Percentiles rank a stretch among this genome's conserved stretches.
phyloP scores from a whole-genome alignment of 64 coral and sea anemone genomes.

The Actinia equina region DNA sequence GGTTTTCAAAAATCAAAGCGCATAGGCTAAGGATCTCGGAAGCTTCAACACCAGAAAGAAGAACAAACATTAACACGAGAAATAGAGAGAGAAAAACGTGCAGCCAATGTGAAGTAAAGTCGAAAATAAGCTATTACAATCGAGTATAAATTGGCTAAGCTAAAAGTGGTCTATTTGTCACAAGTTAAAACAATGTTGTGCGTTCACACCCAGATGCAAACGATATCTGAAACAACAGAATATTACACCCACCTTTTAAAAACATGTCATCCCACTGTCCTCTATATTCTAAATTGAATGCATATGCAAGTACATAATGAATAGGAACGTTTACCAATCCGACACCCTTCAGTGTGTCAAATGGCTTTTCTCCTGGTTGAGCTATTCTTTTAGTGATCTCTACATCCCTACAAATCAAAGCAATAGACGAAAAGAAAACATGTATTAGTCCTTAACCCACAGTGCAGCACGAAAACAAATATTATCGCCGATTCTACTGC shows the following conservation, averaged over 20 bases:
- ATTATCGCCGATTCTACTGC: too few species aligned
- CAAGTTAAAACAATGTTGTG: background rate
- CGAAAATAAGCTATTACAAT: too few species aligned
- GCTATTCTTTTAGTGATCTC: conserved; percentile 77
- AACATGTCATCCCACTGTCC: conserved; percentile 72
- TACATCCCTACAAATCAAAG: conserved; percentile 44
- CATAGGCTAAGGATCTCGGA: too few species aligned
- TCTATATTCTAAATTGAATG: conserved; percentile 31
- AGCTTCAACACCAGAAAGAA: too few species aligned
- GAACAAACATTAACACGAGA: too few species aligned
- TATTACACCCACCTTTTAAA: conserved; percentile 39
- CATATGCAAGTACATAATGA: conserved; percentile 66
- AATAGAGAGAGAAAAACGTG: too few species aligned
- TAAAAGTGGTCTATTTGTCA: background rate
- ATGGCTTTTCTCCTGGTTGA: conserved; percentile 67
- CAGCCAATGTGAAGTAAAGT: too few species aligned
- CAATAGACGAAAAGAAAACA: background rate
- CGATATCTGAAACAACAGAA: too few species aligned
- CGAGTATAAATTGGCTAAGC: too few species aligned
- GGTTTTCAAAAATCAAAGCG: too few species aligned
- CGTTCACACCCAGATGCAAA: too few species aligned
- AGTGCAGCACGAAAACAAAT: too few species aligned
- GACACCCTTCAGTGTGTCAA: conserved; percentile 70
- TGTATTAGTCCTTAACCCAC: background rate
- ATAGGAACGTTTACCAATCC: conserved; percentile 50